Base-by-base conservation (phyloP, 2,113 vertebrate genomes). In the Perognathus longimembris region DNA sequence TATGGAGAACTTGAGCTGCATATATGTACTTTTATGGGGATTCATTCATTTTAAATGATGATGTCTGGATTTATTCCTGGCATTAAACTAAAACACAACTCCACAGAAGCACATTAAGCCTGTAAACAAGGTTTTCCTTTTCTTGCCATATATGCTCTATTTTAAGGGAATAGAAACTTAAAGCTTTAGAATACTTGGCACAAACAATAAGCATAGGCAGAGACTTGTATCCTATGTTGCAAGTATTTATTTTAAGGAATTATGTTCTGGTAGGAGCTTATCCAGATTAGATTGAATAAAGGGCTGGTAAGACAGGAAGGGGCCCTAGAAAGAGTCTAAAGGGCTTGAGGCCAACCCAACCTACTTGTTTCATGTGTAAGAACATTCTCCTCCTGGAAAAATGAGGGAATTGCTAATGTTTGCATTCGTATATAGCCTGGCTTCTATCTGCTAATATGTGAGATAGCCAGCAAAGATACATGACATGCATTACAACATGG, bases 91-190 rank as follows among this genome's bases (percentile, higher is more conserved):
- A 88, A 87, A 38, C 4, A 77, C 2, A 81, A 12, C 18, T 7
- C n/a, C 12, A 24, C 14, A 79, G 54, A 63, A 91, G 17, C 26
- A 82, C 59, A 77, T 88, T 36, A 94, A 75, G 12, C n/a, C 57
- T 85, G 85, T 17, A 74, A 70, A 63, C 32, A 54, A 64, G 9
- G 14, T 45, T 79, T 80, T 75, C 79, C 76, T 93, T 88, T 91
- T 77, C 59, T 89, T 82, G 32, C 15, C 30, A 50, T 50, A 34
- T 63, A 42, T 34, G 1, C 28, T 93, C 42, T 81, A 59, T 83
- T 74, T 93, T 78, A 85, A 90, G 20, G 18, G 15, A 77, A 76
- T 32, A 94, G 57, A 95, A 85, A 75, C 34, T 54, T 85, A 63
- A 75, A 75, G 54, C 89, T 86, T 93, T 64, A 88, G 74, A 70